Base-by-base conservation (phyloP, 1,140 invertebrate species). In the Drosophila truncata region DNA sequence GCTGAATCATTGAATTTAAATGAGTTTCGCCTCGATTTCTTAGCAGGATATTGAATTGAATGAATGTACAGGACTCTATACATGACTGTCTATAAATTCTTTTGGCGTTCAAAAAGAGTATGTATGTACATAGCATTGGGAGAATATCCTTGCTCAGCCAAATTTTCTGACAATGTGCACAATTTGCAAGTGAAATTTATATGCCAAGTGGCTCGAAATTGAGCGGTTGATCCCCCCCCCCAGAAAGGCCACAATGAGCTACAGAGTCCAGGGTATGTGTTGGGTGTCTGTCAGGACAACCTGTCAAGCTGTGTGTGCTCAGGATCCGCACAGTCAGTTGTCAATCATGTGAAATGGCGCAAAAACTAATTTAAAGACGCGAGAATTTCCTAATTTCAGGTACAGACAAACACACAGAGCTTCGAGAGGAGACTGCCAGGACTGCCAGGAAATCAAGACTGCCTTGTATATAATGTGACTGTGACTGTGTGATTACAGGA, bases 1-100 rank as follows among this genome's bases (percentile, higher is more conserved):
- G 23, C 65, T 13, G 41, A 74, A 55, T 62, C 71, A 74, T 74
- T 74, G 71, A 74, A 67, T 67, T 59, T 77, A 77, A 59, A 77
- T 54, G 41, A 67, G 63, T 60, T 60, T 55, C 37, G 35, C 25
- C 16, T 20, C 6, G 33, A 16, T 18, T 44, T 20, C 37, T 10
- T 14, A 33, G 16, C 14, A 10, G 23, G 29, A n/a, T 57, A 70
- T 70, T 49, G 35, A 33, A 58, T 67, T 70, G 49, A 47, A 49
- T 37, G 23, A 6, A n/a, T 23, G 16, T 11, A 44, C 44, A 57
- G 46, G 49, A 54, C 7, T n/a, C 8, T 25, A 35, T 54, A 23
- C 29, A 3, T 14, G 29, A 33, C 18, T 18, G 10, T 6, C 20
- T 13, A 10, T 27, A 31, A 2, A 35, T 37, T 33, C 33, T 25